A percentile compares a stretch with the other conserved stretches of the same genome.
Evolutionary conservation across 2,113 vertebrate species (phyloP).

Genomic region (Phoxinus phoxinus): DNA sequence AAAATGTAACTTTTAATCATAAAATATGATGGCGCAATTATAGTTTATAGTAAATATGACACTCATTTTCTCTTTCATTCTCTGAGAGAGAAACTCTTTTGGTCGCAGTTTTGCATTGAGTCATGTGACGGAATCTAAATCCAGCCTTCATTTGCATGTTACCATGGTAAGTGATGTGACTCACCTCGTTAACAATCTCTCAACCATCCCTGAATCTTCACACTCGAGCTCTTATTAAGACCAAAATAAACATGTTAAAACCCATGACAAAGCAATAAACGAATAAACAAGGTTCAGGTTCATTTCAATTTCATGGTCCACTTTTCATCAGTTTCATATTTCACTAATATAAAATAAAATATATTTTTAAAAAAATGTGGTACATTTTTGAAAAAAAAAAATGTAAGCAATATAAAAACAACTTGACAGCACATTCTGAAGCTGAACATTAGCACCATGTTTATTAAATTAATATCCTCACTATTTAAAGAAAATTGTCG

Average conservation of each 20-base stretch:
- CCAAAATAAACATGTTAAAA: neutral
- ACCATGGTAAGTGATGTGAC: neutral
- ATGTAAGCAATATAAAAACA: neutral
- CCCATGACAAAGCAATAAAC: neutral
- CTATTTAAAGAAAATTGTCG: too few species aligned
- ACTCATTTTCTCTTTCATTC: neutral
- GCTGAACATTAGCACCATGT: neutral
- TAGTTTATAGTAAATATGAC: neutral
- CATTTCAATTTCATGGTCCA: neutral
- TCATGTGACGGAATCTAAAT: slow-evolving; percentile 18
- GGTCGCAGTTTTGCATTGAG: neutral
- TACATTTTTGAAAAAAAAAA: too few species aligned
- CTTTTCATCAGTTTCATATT: too few species aligned
- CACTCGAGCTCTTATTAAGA: slow-evolving; percentile 7
- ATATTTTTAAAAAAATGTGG: too few species aligned
- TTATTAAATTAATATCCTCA: neutral
- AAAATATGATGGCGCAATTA: neutral
- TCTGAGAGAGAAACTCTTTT: neutral
- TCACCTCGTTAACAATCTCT: neutral
- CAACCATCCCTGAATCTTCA: slow-evolving; percentile 36
- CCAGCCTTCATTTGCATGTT: slow-evolving; percentile 19
- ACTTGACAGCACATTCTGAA: neutral
- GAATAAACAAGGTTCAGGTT: neutral
- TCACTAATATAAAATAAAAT: too few species aligned
- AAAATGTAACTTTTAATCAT: neutral